Conservation (phyloP, 1,140 invertebrate genomes). For the Bathynomus jamesi region DNA sequence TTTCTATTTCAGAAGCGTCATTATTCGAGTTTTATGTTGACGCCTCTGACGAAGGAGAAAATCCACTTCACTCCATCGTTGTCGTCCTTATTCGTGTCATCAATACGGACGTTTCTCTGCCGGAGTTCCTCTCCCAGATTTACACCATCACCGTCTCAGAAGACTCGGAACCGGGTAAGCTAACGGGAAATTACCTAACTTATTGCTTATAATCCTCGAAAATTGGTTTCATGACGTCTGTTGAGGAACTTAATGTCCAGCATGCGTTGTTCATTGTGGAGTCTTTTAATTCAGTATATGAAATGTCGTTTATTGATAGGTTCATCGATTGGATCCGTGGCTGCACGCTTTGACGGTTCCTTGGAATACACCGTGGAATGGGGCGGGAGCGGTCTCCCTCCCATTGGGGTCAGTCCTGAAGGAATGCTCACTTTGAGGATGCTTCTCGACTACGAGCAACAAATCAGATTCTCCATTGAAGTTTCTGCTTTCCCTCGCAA, state of each 20-base stretch:
- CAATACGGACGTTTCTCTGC: constrained; percentile 47
- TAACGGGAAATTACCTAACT: too few relatives aligned
- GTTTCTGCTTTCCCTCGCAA: constrained; percentile 81
- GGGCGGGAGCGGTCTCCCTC: constrained; percentile 73
- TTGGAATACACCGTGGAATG: constrained; percentile 31
- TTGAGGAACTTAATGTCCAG: too few relatives aligned
- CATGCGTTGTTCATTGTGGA: too few relatives aligned
- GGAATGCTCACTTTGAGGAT: constrained; percentile 77
- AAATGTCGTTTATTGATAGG: too few relatives aligned
- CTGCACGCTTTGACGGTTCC: constrained; percentile 25
- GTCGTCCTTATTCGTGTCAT: constrained; percentile 66
- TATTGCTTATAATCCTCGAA: too few relatives aligned
- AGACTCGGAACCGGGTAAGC: constrained; percentile 28
- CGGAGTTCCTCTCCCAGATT: constrained; percentile 58
- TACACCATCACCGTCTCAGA: constrained; percentile 47
- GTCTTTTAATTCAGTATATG: too few relatives aligned
- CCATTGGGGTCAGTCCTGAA: constrained; percentile 72
- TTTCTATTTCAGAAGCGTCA: constrained; percentile 27
- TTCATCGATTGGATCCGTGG: constrained; percentile 27
- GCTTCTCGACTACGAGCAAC: constrained; percentile 75
- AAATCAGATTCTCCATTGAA: constrained; percentile 73
- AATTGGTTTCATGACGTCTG: too few relatives aligned
- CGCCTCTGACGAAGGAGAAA: constrained; percentile 66
- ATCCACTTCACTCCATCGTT: constrained; percentile 61
- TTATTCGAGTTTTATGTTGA: constrained; percentile 80